Evolutionary conservation across 2,797 vertebrate species (phyloP).

Genomic region (Lepus townsendii): DNA sequence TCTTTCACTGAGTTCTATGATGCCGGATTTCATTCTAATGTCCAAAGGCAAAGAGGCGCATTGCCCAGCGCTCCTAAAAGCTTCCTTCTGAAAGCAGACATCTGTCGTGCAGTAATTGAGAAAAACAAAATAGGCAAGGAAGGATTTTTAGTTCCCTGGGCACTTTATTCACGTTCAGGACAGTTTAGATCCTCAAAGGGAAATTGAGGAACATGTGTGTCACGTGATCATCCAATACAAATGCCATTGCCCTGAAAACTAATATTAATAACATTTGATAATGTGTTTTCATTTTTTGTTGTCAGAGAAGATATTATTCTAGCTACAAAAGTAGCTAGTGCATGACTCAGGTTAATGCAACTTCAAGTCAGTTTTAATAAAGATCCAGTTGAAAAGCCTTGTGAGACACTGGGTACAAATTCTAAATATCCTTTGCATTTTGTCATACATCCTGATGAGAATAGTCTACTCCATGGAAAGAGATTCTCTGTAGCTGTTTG

Average conservation of each 20-base stretch:
- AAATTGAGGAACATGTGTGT: background rate
- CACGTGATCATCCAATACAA: background rate
- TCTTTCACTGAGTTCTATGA: constrained; percentile 47
- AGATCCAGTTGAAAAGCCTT: constrained; percentile 4
- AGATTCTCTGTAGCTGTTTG: background rate
- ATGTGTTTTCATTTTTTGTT: constrained; percentile 46
- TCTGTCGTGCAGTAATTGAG: constrained; percentile 66
- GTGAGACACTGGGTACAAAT: constrained; percentile 33
- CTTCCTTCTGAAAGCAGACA: constrained; percentile 68
- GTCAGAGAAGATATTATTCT: constrained; percentile 8
- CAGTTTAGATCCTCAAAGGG: background rate
- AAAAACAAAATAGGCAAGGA: background rate
- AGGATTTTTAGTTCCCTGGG: background rate
- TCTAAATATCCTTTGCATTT: background rate
- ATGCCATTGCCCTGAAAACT: background rate
- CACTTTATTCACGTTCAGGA: background rate
- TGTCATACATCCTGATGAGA: background rate
- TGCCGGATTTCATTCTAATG: constrained; percentile 45
- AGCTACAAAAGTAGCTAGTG: background rate
- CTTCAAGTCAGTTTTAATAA: constrained; percentile 34
- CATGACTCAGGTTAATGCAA: constrained; percentile 17
- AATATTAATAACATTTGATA: background rate
- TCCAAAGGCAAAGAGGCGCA: constrained; percentile 66
- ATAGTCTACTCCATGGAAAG: background rate
- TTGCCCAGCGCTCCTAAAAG: constrained; percentile 24